Percentiles rank a stretch among this genome's conserved stretches.
Evolutionary conservation across 2,888 invertebrate genomes (phyloP).

Genomic region (Drosophila birchii): DNA sequence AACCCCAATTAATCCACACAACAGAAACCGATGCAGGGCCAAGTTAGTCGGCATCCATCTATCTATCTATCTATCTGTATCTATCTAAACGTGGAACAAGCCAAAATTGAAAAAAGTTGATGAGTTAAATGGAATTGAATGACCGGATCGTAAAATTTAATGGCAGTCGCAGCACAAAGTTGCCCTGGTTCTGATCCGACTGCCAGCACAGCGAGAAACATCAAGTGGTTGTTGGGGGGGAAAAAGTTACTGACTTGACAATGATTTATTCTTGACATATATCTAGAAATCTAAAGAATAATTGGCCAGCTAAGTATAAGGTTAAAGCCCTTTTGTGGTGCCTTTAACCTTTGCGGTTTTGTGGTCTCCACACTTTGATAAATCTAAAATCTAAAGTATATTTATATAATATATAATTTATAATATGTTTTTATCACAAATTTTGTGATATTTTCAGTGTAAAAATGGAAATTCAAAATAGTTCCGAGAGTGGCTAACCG

Average conservation of each 20-base stretch:
- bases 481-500: slow-evolving; percentile 20
- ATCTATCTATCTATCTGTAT: slow-evolving; percentile 5
- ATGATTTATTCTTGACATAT: slow-evolving; percentile 5
- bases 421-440: too few species aligned
- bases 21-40: slow-evolving; percentile 39
- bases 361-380: background rate
- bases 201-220: slow-evolving; percentile 12
- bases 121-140: slow-evolving; percentile 28
- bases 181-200: slow-evolving; percentile 41
- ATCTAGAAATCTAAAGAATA: background rate
- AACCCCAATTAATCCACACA: slow-evolving; percentile 51
- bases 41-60: background rate
- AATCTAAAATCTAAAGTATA: background rate
- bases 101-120: slow-evolving; percentile 13
- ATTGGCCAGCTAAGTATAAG: background rate
- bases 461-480: slow-evolving; percentile 28
- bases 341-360: background rate
- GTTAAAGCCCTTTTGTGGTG: slow-evolving; percentile 6
- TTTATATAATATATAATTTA: too few species aligned
- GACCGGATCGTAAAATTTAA: slow-evolving; percentile 31
- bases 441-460: background rate
- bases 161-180: slow-evolving; percentile 17
- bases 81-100: slow-evolving; percentile 18
- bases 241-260: slow-evolving; percentile 7
- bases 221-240: background rate